Base-by-base conservation (phyloP, 2,888 invertebrate genomes). In the Heliothis peltigera region DNA sequence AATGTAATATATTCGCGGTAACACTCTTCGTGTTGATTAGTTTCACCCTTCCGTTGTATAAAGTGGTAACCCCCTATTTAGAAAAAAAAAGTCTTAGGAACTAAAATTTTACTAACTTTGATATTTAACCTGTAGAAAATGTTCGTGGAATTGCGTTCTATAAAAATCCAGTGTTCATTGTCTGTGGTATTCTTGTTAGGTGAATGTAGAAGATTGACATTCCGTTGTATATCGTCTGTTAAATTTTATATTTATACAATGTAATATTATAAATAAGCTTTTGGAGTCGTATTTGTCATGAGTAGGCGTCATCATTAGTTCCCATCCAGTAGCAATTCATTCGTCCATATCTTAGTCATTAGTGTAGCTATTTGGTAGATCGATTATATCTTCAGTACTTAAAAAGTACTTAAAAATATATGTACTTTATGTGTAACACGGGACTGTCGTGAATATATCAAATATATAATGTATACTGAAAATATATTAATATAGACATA, bases 261-360 rank as follows among this genome's bases (percentile, higher is more conserved):
- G 48, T 69, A 75, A 71, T 79, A 61, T 77, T n/a, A 39, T 39
- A n/a, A 46, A 65, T 73, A 75, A 85, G 79, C 76, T 81, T 89
- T 88, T 87, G 75, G 76, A 87, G 60, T 82, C 79, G 71, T 87
- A 83, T 87, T 84, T 83, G 80, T 84, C 78, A 80, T 63, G 52
- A 74, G 53, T 85, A 84, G 74, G 70, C 68, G 58, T 84, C 84
- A 83, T 84, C 78, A 71, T 81, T 87, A 88, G 83, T 79, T 82
- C 85, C 89, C 89, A 91, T 91, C 89, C 90, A 86, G 77, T 90
- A 89, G 89, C 75, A 92, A 91, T 85, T 84, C 90, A 92, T 94
- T 92, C 94, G 94, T 94, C 94, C 94, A 94, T 92, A 90, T 90
- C 88, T 87, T 94, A 94, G 94, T 94, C 94, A 94, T 86, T 94